Percentiles rank a stretch among this genome's conserved stretches.
Conservation (phyloP, 2,888 invertebrate species). For the Rapana venosa region DNA sequence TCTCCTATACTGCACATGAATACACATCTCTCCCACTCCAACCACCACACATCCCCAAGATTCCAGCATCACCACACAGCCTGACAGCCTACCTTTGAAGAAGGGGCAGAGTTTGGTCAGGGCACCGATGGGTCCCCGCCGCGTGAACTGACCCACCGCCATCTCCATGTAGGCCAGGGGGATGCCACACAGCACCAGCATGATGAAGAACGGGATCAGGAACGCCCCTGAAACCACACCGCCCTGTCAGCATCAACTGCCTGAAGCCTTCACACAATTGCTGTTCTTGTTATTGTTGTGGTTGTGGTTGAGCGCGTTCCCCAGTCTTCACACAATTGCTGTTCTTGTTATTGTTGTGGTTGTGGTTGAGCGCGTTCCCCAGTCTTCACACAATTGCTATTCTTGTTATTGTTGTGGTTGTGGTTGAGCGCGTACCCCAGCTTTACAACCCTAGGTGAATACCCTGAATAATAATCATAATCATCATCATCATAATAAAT, state of each 20-base stretch:
- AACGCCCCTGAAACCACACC: constrained; percentile 87
- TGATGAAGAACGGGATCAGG: constrained; percentile 94
- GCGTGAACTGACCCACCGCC: constrained; percentile 93
- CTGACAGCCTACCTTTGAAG: constrained; percentile 84
- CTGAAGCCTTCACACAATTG: not conserved
- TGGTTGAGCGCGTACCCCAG: too few species aligned
- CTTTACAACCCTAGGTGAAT: too few species aligned
- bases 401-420: too few species aligned
- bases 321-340: too few species aligned
- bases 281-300: not conserved
- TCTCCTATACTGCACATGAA: too few species aligned
- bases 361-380: too few species aligned
- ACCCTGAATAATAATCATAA: too few species aligned
- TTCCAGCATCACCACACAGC: not conserved
- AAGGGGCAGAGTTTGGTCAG: constrained; percentile 93
- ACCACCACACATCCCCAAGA: too few species aligned
- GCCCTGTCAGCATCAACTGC: not conserved
- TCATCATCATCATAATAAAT: too few species aligned
- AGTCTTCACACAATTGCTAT: too few species aligned
- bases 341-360: too few species aligned
- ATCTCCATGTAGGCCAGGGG: constrained; percentile 96
- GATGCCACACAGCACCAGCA: constrained; percentile 92
- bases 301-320: not conserved
- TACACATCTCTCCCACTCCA: too few species aligned
- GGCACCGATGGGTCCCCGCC: constrained; percentile 94